These are phyloP conservation scores for Entosphenus tridentatus DNA, from an alignment of 2,113 vertebrate genomes.

Conservation along the genomic window DNA sequence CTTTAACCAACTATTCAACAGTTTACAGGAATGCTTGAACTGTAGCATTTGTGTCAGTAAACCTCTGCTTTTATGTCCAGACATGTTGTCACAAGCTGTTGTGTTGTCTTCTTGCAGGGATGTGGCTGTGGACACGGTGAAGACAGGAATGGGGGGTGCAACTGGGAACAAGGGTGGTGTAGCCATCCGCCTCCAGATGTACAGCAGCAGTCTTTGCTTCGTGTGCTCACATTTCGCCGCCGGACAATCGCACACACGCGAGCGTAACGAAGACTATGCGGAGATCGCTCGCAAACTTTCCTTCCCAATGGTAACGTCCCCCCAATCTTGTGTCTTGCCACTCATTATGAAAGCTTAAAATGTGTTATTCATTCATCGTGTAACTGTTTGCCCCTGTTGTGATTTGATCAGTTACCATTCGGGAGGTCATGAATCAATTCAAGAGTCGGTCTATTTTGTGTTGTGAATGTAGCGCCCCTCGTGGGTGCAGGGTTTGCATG, in stretches of 20 bases:
- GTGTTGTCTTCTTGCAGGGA: conserved; percentile 28
- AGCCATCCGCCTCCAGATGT: conserved; percentile 77
- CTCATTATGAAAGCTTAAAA: conserved; percentile 1
- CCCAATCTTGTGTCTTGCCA: neutral
- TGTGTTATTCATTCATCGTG: neutral
- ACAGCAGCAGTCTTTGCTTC: conserved; percentile 92
- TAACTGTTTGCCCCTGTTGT: neutral
- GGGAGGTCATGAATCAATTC: too few species aligned
- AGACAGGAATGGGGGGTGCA: conserved; percentile 97
- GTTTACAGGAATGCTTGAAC: too few species aligned
- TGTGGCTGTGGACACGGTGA: conserved; percentile 82
- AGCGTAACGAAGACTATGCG: conserved; percentile 78
- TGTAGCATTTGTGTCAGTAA: too few species aligned
- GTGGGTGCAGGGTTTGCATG: too few species aligned
- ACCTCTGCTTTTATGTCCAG: too few species aligned
- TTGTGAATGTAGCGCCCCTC: too few species aligned
- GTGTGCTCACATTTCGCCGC: conserved; percentile 94
- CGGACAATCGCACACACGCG: conserved; percentile 87
- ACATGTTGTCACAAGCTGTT: too few species aligned
- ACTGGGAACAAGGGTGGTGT: conserved; percentile 93
- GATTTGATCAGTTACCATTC: neutral
- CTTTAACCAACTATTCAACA: too few species aligned
- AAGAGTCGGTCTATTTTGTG: too few species aligned
- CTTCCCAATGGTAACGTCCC: conserved; percentile 66
- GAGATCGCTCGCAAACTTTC: conserved; percentile 74